Evolutionary conservation across 2,797 vertebrate species (phyloP).

Genomic region (Myotis findleyi): DNA sequence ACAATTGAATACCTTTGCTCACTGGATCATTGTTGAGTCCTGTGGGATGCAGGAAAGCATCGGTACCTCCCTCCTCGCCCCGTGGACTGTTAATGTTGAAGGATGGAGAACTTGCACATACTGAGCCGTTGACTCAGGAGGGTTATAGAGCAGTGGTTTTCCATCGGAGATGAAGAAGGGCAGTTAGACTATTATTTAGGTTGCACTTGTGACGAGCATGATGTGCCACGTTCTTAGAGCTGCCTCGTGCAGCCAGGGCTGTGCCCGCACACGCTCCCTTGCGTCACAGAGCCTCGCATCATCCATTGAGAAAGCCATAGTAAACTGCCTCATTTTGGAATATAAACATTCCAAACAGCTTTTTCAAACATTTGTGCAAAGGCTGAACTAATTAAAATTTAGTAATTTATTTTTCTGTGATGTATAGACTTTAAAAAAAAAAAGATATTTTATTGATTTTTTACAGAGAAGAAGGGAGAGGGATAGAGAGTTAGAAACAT

Average conservation of each 20-base stretch:
- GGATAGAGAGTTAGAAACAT: no score
- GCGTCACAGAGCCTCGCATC: fast-evolving
- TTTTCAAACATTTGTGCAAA: not conserved
- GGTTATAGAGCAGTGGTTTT: not conserved
- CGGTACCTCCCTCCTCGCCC: not conserved
- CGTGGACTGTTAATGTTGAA: fast-evolving
- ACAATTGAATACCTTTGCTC: not conserved
- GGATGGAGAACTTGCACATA: not conserved
- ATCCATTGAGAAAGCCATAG: not conserved
- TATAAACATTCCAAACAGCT: not conserved
- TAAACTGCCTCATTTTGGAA: not conserved
- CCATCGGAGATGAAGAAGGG: not conserved
- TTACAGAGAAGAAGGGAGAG: no score
- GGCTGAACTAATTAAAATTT: not conserved
- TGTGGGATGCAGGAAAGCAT: not conserved
- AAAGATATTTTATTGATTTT: no score
- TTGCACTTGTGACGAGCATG: not conserved
- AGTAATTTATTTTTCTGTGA: not conserved
- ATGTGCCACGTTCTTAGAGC: not conserved
- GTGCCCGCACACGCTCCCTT: not conserved
- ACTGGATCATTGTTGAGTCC: not conserved
- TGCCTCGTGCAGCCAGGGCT: not conserved
- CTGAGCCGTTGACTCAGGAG: not conserved
- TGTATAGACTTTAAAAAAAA: not conserved
- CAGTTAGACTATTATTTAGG: not conserved